A percentile compares a stretch with the other conserved stretches of the same genome.
Evolutionary conservation across 2,797 vertebrate species (phyloP).

Genomic region (Bryconaethiops microstoma): DNA sequence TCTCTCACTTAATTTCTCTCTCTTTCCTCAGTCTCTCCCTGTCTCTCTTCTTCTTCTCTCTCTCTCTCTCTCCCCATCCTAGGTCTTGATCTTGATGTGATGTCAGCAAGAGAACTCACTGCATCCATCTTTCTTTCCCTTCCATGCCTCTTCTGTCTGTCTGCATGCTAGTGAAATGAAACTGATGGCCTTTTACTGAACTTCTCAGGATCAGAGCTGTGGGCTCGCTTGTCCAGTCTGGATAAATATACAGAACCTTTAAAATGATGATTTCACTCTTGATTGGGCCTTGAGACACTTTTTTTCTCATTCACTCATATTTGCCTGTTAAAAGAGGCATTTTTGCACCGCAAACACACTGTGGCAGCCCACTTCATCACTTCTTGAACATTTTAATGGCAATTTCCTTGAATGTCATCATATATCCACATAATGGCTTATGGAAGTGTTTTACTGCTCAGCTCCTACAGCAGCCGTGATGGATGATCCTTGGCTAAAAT

Average conservation of each 20-base stretch:
- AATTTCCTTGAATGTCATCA: conserved; percentile 57
- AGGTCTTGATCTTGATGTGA: conserved; percentile 46
- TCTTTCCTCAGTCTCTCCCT: conserved; percentile 21
- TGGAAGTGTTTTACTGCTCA: conserved; percentile 52
- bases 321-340: conserved; percentile 40
- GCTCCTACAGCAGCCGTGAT: conserved; percentile 46
- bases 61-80: conserved; percentile 31
- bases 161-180: neutral
- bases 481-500: conserved; percentile 47
- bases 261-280: conserved; percentile 46
- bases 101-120: conserved; percentile 40
- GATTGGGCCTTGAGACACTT: conserved; percentile 24
- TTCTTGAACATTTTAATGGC: conserved; percentile 51
- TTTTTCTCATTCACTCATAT: conserved; percentile 37
- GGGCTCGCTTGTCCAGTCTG: neutral
- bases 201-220: conserved; percentile 15
- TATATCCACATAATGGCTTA: conserved; percentile 62
- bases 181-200: conserved; percentile 28
- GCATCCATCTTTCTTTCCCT: conserved; percentile 16
- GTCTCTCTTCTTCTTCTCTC: neutral
- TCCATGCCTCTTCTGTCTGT: conserved; percentile 3
- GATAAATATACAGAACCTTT: conserved; percentile 16
- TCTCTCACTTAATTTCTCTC: conserved; percentile 28
- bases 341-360: conserved; percentile 37
- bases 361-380: conserved; percentile 50